Base-by-base conservation (phyloP, 2,888 invertebrate genomes). In the Meliscaeva auricollis region DNA sequence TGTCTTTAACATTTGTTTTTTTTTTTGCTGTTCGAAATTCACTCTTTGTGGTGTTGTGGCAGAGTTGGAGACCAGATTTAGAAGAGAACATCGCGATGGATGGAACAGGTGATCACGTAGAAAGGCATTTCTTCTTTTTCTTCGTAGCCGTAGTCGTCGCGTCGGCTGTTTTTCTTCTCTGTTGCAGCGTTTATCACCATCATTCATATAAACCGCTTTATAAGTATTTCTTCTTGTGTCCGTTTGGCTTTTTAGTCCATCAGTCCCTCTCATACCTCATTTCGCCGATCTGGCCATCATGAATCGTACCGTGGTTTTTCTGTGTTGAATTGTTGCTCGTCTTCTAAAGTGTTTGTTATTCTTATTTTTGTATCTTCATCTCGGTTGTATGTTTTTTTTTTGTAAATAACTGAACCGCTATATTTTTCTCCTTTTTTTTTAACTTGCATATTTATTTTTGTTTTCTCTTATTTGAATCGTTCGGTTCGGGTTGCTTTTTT, bases 401-500 rank as follows among this genome's bases (percentile, higher is more conserved):
- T 80, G 81, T 81, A 85, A 85, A 81, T 85, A 85, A 85, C 85
- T 85, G 81, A 81, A 85, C 85, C 85, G 81, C 85, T 85, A 85
- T 85, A 81, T 85, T 81, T 76, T 81, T 73, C 81, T 85, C 73
- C n/a, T 75, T 85, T 76, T 76, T n/a, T 35, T 26, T 26, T 32
- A 69, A 58, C 54, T 81, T 81, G 76, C 85, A 81, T 76, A 85
- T 77, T 81, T 81, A 81, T 81, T 85, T 85, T 85, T 76, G 76
- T 81, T 84, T 85, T 85, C 85, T 81, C 76, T 85, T 81, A 85
- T 81, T 85, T 72, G 60, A 85, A 77, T 77, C 73, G 52, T 58
- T 56, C 17, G 54, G 52, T 68, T 85, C 73, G 72, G 62, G 68
- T 81, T 62, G 76, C 46, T 85, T 81, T 85, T 85, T 85, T 85